Evolutionary conservation across 2,797 vertebrate species (phyloP), one percentile per base, ranked within the genome.

Genomic region (Hapalemur alaotrensis): DNA sequence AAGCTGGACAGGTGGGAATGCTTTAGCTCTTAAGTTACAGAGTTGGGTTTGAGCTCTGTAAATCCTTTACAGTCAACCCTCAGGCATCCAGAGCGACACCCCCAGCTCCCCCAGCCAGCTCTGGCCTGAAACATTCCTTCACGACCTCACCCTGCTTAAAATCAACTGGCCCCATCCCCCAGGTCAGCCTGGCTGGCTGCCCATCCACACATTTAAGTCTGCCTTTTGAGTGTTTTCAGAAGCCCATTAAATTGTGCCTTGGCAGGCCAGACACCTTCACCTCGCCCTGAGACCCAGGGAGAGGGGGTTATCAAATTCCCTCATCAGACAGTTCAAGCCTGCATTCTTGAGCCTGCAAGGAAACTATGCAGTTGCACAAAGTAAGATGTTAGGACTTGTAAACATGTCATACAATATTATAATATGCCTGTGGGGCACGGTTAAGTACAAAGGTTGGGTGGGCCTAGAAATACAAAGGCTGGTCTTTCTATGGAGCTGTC

Each of bases 141-240:
- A 97, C 98, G 97, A 98, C 98, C 98, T 99, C 98, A 98, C 96
- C 98, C 98, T 98, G 98, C 98, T 99, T 98, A 98, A 98, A 98
- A 99, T 98, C 98, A 98, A 96, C 96, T 96, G 98, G 98, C 97
- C 97, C 98, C 98, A 98, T 98, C 98, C 98, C 98, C 98, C 98
- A 98, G 98, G 98, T 99, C 98, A 98, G 92, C 86, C 98, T 99
- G 99, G 99, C 99, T 98, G 97, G 84, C 97, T 99, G 99, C 99
- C 99, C 99, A 98, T 98, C 98, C 98, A 98, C 99, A 99, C 99
- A 99, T 99, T 99, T 99, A 98, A 98, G 99, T 99, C 98, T 99
- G 99, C 98, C 98, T 99, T 99, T 98, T 98, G 98, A 99, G 98
- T 98, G 98, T 99, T 99, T 99, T 99, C 98, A 99, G 99, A 99